Evolutionary conservation across 2,113 vertebrate species (phyloP), one percentile per base, ranked within the genome.

Genomic region (Perca fluviatilis): DNA sequence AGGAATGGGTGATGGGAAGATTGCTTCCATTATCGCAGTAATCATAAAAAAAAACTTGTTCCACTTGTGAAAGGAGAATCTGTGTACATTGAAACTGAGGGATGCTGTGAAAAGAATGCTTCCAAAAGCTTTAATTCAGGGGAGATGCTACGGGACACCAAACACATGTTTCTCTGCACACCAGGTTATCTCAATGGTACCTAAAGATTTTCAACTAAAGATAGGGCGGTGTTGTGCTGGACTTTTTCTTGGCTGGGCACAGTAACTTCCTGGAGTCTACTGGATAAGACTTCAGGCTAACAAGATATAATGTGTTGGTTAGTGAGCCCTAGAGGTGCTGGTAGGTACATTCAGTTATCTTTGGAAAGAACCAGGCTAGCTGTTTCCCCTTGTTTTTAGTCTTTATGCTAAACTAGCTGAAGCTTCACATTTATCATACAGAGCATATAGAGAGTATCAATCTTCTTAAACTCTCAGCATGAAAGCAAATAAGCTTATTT

Each of bases 11-110:
- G 40, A 9, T 9, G 8, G 6, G 4, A 19, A 6, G 21, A 1
- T 69, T 56, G 53, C 66, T 80, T 64, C 61, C 12, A 46, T 69
- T 73, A 66, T 76, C 36, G 8, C 23, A 70, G 53, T 64, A 76
- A 47, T 84, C 53, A 82, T 27, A 27, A 51, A 61, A 61, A 93
- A 82, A 93, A 82, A 63, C 21, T 51, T 84, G 46, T 79, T 83
- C 51, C 18, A 74, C 12, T 25, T 12, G 4, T 68, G 15, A 84
- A 83, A 67, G 60, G 56, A 72, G 58, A 83, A 72, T 69, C 62
- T 62, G 66, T 61, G 16, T 68, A 23, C 15, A 53, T 3, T 65
- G 62, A 68, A 74, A 79, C 30, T 19, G 7, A 74, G n/a, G 18
- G 57, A 33, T 13, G n/a, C 43, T 56, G 47, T 25, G 25, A 79